These are phyloP conservation scores for Eristalinus sepulchralis DNA, from an alignment of 2,888 invertebrate genomes.

Conservation along the genomic window DNA sequence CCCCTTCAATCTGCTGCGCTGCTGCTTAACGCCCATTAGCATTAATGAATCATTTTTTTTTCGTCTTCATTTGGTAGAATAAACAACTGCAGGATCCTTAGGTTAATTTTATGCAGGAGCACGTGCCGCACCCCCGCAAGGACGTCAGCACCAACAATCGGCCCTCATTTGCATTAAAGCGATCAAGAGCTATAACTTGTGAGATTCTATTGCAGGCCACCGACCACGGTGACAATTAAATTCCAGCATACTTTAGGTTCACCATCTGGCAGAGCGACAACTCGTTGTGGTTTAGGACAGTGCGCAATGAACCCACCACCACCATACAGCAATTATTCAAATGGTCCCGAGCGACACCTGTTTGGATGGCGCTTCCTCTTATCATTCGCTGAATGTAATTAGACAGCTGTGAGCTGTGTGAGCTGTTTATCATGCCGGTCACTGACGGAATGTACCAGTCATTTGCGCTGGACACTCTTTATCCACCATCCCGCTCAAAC, in stretches of 20 bases:
- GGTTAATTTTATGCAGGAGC: conserved; percentile 39
- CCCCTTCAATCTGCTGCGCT: conserved; percentile 7
- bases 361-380: conserved; percentile 32
- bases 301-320: background rate
- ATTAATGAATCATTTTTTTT: conserved; percentile 17
- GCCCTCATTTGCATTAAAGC: conserved; percentile 42
- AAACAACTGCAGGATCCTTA: conserved; percentile 15
- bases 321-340: conserved; percentile 15
- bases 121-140: conserved; percentile 23
- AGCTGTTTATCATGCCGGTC: conserved; percentile 45
- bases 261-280: conserved; percentile 16
- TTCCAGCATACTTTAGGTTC: conserved; percentile 8
- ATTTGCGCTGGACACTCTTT: conserved; percentile 20
- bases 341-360: conserved; percentile 31
- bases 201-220: conserved; percentile 21
- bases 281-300: background rate
- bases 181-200: conserved; percentile 36
- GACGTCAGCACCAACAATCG: conserved; percentile 33
- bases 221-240: conserved; percentile 12
- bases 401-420: conserved; percentile 46
- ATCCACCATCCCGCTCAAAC: background rate
- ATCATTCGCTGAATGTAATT: conserved; percentile 39
- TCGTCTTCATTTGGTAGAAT: background rate
- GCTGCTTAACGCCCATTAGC: conserved; percentile 42
- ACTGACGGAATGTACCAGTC: conserved; percentile 24